Evolutionary conservation across 1,140 invertebrate genomes (phyloP), one percentile per base, ranked within the genome.

Genomic region (Eurosta solidaginis): DNA sequence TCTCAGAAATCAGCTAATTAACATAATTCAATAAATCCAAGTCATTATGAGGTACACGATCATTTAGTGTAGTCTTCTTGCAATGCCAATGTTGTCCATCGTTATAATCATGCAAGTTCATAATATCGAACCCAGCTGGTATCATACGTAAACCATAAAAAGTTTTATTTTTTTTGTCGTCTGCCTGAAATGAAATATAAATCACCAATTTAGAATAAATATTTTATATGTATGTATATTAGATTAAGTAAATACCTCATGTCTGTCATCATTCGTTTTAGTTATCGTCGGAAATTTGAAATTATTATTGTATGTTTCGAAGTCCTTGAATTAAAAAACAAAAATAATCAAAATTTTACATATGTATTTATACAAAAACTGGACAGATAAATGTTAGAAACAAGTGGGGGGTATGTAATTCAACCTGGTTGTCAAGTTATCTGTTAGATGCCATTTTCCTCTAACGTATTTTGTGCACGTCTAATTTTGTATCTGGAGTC

Each of bases 141-240:
- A 68, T 40, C 59, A 68, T 68, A 20, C 59, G 59, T 9, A 68
- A 36, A 2, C 59, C 59, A 68, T 68, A 36, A 20, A 68, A 68
- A 20, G 59, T 68, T 68, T 29, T 29, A 17, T 40, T 40, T 14
- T n/a, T n/a, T n/a, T n/a, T n/a, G n/a, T n/a, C n/a, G n/a, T n/a
- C n/a, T n/a, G n/a, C n/a, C n/a, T n/a, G n/a, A n/a, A n/a, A n/a
- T n/a, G n/a, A 68, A 40, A 40, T 20, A 5, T 40, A 12, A 20
- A 29, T 5, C 59, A 33, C 14, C 27, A 63, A 63, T 20, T 12
- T 68, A 40, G 22, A 68, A 36, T 68, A n/a, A 36, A 22, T 47
- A 40, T 40, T 22, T 40, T 9, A 33, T 1, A 40, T 68, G 33
- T n/a, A n/a, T n/a, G n/a, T n/a, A n/a, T n/a, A n/a, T n/a, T n/a